Percentiles rank a stretch among this genome's conserved stretches.
Evolutionary conservation across 1,140 invertebrate species (phyloP).

Genomic region (Brachionus plicatilis): DNA sequence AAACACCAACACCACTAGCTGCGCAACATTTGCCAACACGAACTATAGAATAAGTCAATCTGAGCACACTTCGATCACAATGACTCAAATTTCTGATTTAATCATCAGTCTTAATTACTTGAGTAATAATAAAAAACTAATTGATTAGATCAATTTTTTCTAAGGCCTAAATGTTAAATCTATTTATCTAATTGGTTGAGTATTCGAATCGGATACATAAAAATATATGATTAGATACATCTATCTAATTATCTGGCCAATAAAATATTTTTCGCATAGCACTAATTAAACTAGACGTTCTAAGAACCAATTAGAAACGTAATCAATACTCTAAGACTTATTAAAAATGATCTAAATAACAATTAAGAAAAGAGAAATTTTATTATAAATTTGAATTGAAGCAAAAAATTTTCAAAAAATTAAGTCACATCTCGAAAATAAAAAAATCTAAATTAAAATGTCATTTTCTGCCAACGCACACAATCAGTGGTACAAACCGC

Average conservation of each 20-base stretch:
- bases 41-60: neutral
- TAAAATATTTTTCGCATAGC: neutral
- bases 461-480: neutral
- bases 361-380: neutral
- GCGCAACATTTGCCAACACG: neutral
- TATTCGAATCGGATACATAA: constrained; percentile 16
- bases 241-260: constrained; percentile 22
- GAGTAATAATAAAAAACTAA: neutral
- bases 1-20: neutral
- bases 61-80: neutral
- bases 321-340: neutral
- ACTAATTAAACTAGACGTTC: neutral
- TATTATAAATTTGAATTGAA: neutral
- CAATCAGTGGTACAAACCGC: neutral
- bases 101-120: neutral
- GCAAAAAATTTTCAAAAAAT: neutral
- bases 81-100: neutral
- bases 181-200: constrained; percentile 18
- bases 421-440: neutral
- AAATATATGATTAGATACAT: neutral
- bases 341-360: neutral
- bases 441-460: neutral
- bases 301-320: constrained; percentile 29
- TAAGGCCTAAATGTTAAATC: neutral
- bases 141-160: constrained; percentile 12